These are phyloP conservation scores for Trisateles emortualis DNA, from an alignment of 2,888 invertebrate species.

Conservation along the genomic window DNA sequence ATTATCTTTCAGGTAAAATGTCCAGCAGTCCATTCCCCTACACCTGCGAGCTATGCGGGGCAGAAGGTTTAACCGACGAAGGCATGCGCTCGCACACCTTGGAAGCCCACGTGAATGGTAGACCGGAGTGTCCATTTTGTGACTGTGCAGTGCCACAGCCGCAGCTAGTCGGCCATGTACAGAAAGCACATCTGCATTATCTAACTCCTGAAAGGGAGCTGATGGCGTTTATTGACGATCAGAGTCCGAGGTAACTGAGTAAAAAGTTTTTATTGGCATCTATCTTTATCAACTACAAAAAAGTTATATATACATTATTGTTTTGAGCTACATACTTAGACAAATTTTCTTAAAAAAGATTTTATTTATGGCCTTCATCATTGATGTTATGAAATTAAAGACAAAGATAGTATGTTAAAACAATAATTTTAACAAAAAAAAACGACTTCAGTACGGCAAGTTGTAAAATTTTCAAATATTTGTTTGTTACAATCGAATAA, in stretches of 20 bases:
- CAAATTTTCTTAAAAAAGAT: too few species aligned
- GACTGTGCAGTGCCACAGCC: constrained; percentile 91
- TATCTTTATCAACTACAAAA: too few species aligned
- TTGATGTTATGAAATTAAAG: too few species aligned
- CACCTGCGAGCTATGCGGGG: constrained; percentile 95
- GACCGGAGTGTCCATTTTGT: constrained; percentile 94
- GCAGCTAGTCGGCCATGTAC: constrained; percentile 93
- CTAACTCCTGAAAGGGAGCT: constrained; percentile 92
- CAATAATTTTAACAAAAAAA: too few species aligned
- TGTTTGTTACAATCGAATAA: too few species aligned
- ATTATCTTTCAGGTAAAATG: constrained; percentile 57
- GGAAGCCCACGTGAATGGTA: constrained; percentile 92
- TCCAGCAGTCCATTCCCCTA: constrained; percentile 82
- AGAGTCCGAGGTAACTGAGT: constrained; percentile 82
- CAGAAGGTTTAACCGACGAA: constrained; percentile 92
- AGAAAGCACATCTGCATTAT: constrained; percentile 94
- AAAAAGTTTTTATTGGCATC: neutral
- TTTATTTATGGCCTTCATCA: too few species aligned
- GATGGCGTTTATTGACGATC: constrained; percentile 92
- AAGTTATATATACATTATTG: too few species aligned
- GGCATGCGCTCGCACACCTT: constrained; percentile 93
- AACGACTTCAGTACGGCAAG: too few species aligned
- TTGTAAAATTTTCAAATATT: too few species aligned
- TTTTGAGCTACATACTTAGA: too few species aligned
- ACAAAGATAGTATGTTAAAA: too few species aligned